These are phyloP conservation scores for Rhombomys opimus DNA, from an alignment of 2,113 vertebrate genomes.

Conservation along the genomic window DNA sequence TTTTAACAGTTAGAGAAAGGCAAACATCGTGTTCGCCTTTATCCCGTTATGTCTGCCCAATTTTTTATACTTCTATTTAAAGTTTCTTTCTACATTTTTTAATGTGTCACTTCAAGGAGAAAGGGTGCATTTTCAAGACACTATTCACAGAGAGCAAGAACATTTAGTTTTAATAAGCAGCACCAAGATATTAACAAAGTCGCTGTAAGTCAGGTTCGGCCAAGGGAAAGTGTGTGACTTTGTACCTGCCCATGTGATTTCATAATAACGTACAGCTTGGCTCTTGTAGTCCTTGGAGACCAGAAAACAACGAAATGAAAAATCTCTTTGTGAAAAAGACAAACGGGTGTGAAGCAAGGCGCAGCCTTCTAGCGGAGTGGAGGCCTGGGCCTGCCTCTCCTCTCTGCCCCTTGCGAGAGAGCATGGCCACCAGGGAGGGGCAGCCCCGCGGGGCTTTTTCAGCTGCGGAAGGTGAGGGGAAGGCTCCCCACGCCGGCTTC, in stretches of 20 bases:
- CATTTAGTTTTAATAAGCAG: background rate
- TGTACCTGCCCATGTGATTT: background rate
- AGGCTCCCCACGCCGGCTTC: background rate
- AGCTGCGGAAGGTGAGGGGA: background rate
- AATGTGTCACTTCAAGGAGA: background rate
- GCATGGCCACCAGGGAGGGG: background rate
- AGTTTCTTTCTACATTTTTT: background rate
- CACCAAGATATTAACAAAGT: background rate
- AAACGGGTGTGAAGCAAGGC: background rate
- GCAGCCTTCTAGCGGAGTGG: background rate
- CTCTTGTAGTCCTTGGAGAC: background rate
- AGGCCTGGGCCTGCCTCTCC: background rate
- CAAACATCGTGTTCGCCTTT: constrained; percentile 22
- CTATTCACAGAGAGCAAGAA: background rate
- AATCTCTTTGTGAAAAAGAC: background rate
- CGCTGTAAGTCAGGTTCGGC: background rate
- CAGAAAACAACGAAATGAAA: background rate
- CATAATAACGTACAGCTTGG: background rate
- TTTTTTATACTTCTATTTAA: background rate
- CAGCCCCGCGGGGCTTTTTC: background rate
- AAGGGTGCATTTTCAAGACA: background rate
- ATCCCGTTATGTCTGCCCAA: constrained; percentile 19
- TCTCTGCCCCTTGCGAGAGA: background rate
- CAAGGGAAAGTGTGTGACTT: background rate
- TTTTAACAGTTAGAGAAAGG: constrained; percentile 39